Evolutionary conservation across 2,113 vertebrate genomes (phyloP).

Genomic region (Pandion haliaetus): DNA sequence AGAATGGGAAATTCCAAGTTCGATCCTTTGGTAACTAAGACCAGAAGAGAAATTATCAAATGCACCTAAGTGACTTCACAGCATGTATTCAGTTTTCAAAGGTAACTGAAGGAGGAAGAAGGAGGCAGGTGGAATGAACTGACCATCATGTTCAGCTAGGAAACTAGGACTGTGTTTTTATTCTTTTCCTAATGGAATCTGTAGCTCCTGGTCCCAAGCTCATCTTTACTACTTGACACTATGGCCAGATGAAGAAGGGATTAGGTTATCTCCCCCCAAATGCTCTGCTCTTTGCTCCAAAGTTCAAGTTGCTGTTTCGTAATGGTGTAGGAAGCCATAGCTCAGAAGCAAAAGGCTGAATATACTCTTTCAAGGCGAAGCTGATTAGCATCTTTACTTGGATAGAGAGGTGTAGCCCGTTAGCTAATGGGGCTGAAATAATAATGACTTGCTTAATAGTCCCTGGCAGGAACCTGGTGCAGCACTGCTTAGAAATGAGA

Average conservation of each 20-base stretch:
- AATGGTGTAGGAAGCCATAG: not conserved
- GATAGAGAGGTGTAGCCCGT: not conserved
- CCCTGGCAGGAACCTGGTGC: conserved; percentile 40
- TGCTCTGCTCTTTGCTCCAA: not conserved
- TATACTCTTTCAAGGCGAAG: not conserved
- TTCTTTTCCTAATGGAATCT: not conserved
- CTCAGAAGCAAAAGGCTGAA: not conserved
- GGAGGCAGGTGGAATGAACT: not conserved
- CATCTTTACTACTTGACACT: not conserved
- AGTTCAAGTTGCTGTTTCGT: not conserved
- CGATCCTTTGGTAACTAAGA: not conserved
- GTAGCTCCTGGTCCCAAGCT: not conserved
- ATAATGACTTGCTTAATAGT: conserved; percentile 49
- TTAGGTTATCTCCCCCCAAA: not conserved
- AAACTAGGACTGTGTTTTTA: not conserved
- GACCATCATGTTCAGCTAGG: not conserved
- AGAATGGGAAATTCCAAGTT: not conserved
- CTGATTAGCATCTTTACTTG: not conserved
- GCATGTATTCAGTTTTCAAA: not conserved
- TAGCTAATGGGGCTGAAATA: conserved; percentile 59
- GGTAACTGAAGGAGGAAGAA: not conserved
- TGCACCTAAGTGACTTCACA: not conserved
- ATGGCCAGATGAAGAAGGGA: not conserved
- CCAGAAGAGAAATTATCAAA: not conserved
- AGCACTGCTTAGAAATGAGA: conserved; percentile 38